Evolutionary conservation across 2,113 vertebrate genomes (phyloP), one percentile per base, ranked within the genome.

Genomic region (Leucosticte australis): DNA sequence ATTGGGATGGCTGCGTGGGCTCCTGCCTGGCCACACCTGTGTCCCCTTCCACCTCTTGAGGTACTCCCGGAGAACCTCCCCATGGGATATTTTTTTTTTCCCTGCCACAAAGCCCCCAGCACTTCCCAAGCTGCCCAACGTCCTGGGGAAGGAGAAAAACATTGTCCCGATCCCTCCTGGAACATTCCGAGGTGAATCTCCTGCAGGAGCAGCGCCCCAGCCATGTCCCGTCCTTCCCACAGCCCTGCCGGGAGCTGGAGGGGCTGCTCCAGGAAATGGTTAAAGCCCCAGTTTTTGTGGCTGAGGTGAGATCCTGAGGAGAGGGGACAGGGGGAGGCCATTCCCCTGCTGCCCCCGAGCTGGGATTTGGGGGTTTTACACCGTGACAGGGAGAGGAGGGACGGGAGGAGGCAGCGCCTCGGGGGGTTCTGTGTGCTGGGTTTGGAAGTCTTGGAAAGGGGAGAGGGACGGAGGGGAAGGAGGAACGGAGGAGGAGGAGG

Each of bases 161-260:
- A 13, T 7, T n/a, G 23, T 55, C 30, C 21, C 10, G 2, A 13
- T 13, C 24, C 31, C 1, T 8, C 30, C 47, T 41, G 41, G 75
- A 49, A 12, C n/a, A 46, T 19, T 8, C 23, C 0, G 2, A 15
- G 75, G 16, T 7, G 11, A 76, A 24, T 24, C 14, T 49, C 23
- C 7, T 4, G n/a, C 4, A 10, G 84, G 20, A 69, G 39, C 73
- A 35, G 71, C 0, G 1, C 39, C 44, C 13, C n/a, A 21, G 56
- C 62, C 19, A 1, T 6, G 28, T 8, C 13, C 55, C 0, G 1
- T n/a, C 49, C 64, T 28, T 44, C 3, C 18, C 39, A 27, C n/a
- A 37, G n/a, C 31, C 26, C 44, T 21, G 50, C 44, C 31, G 30
- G 31, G 13, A n/a, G 46, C 46, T 33, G 52, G 15, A 42, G 37